Conservation (phyloP, 2,888 invertebrate species). For the Chrysodeixis includens region DNA sequence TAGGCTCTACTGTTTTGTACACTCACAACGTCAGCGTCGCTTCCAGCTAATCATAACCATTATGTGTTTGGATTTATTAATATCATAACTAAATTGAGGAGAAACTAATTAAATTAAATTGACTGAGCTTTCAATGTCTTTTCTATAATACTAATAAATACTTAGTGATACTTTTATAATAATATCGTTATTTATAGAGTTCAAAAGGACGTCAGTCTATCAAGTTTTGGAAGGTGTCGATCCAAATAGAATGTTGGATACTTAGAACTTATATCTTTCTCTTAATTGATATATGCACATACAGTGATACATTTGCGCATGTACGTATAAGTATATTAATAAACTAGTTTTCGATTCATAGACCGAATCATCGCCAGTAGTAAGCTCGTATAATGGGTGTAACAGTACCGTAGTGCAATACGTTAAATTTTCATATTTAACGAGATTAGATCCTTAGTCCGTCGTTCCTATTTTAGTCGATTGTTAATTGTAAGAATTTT, state of each 20-base stretch:
- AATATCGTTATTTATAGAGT: conserved; percentile 12
- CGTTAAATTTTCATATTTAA: neutral
- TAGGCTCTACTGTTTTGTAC: neutral
- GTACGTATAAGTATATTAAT: neutral
- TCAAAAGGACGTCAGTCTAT: conserved; percentile 5
- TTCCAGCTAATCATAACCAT: neutral
- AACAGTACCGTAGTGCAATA: neutral
- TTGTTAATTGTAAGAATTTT: neutral
- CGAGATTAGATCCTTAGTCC: neutral
- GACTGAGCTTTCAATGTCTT: conserved; percentile 28
- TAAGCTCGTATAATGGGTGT: conserved; percentile 21
- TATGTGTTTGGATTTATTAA: conserved; percentile 2
- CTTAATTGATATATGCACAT: neutral
- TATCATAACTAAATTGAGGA: conserved; percentile 27
- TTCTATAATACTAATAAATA: conserved; percentile 45
- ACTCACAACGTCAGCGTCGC: neutral
- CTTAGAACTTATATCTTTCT: conserved; percentile 12
- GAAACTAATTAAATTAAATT: conserved; percentile 20
- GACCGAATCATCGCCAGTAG: neutral
- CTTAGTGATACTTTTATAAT: conserved; percentile 27
- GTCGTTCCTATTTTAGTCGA: neutral
- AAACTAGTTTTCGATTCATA: neutral
- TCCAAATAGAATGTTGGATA: conserved; percentile 31
- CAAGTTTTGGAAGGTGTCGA: conserved; percentile 1
- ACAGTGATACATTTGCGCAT: conserved; percentile 29